Evolutionary conservation across 2,797 vertebrate species (phyloP), one percentile per base, ranked within the genome.

Genomic region (Cossypha caffra): DNA sequence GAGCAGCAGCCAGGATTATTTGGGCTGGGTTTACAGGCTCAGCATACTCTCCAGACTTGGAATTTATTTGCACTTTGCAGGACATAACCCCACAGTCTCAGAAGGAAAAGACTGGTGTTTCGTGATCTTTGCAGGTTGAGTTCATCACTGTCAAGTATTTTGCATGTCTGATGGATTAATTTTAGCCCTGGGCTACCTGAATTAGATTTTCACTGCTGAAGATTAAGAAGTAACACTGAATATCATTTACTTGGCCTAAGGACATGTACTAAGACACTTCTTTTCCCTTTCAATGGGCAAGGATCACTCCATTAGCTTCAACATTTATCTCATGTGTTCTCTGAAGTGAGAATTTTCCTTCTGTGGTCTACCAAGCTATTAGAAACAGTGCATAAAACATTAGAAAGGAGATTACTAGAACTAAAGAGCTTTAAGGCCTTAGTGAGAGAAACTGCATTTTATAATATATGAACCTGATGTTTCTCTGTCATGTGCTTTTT

Each of bases 271-370:
- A 75, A 88, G 91, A 95, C 50, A 82, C 77, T 91, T 79, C 64
- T 96, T 93, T 93, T 79, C 68, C 94, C 82, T 84, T 62, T 45
- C 89, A 91, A 3, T 86, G 38, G 28, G 40, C 58, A 95, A 96
- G 90, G 95, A 84, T 94, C 12, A 8, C 77, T 72, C 52, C 90
- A 94, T 95, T 97, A 97, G 79, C 90, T 93, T 88, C 91, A 96
- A 67, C 95, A 72, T 88, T 86, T 89, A 55, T 92, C 94, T 95
- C 95, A 62, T 13, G 1, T 92, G 64, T 62, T 91, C 80, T 96
- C 87, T 91, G 86, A 94, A 76, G 48, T 85, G 76, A 97, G 78
- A 73, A 83, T 84, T 88, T 43, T 64, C 81, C 73, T 95, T 96
- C 91, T 95, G 88, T 94, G 76, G 38, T 95, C 87, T 93, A 75